These are phyloP conservation scores for Neogobius melanostomus DNA, from an alignment of 2,113 vertebrate species.

Conservation along the genomic window DNA sequence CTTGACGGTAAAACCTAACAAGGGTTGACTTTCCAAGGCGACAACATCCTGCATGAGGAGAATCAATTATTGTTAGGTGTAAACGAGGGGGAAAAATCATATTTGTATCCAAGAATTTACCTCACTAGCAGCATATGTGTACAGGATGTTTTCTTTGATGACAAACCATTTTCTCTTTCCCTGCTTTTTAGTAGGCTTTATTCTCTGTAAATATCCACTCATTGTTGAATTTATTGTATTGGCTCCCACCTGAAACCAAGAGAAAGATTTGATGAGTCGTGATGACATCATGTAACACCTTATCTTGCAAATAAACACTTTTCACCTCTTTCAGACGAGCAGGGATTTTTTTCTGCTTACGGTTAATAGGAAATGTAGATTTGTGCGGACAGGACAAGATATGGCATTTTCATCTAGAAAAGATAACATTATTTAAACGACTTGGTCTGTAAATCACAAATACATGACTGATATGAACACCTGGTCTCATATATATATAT, in stretches of 20 bases:
- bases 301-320: too few species aligned
- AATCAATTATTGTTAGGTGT: background rate
- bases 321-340: constrained; percentile 92
- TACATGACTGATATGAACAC: too few species aligned
- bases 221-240: constrained; percentile 93
- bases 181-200: constrained; percentile 89
- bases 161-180: constrained; percentile 97
- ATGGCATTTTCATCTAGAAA: constrained; percentile 75
- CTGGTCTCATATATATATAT: too few species aligned
- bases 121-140: constrained; percentile 98
- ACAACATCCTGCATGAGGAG: constrained; percentile 85
- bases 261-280: constrained; percentile 21
- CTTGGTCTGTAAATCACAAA: background rate
- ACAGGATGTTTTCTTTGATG: constrained; percentile 96
- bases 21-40: constrained; percentile 92
- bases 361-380: constrained; percentile 75
- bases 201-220: constrained; percentile 93
- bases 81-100: background rate
- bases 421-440: background rate
- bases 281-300: background rate
- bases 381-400: constrained; percentile 74
- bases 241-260: constrained; percentile 83
- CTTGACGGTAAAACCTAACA: constrained; percentile 89
- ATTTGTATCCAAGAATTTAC: constrained; percentile 70
- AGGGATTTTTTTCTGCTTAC: constrained; percentile 92